phyloP scores from a whole-genome alignment of 2,797 vertebrate species.

The Alca torda region DNA sequence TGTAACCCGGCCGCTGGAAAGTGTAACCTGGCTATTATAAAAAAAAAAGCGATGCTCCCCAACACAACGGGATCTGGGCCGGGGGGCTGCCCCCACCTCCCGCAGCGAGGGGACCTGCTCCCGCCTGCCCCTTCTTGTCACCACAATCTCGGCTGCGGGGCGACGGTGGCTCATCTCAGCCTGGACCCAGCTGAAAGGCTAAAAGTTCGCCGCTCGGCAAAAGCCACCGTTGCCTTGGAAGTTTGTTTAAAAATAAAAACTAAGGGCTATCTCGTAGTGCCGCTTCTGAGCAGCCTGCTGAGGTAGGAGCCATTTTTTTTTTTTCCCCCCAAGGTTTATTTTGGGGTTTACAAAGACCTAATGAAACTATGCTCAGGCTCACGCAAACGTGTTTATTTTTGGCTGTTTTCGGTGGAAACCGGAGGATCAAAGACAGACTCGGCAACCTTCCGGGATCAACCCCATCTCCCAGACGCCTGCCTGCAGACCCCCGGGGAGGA shows the following conservation, averaged over 20 bases:
- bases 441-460: accelerated
- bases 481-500: neutral
- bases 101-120: accelerated
- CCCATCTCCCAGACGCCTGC: neutral
- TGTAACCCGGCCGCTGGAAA: neutral
- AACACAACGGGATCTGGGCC: accelerated
- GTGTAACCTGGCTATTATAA: neutral
- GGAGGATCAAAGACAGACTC: neutral
- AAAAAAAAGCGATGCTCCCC: neutral
- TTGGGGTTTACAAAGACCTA: neutral
- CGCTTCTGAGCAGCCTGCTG: neutral
- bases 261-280: no score
- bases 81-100: neutral
- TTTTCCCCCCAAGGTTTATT: neutral
- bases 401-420: accelerated
- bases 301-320: accelerated
- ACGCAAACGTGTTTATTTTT: accelerated
- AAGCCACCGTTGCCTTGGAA: accelerated
- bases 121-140: accelerated
- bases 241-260: accelerated
- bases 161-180: neutral
- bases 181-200: neutral
- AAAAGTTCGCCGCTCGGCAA: neutral
- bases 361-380: accelerated
- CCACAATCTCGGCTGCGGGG: accelerated